Evolutionary conservation across 2,888 invertebrate genomes (phyloP).

Genomic region (Lycocerus yunnanus): DNA sequence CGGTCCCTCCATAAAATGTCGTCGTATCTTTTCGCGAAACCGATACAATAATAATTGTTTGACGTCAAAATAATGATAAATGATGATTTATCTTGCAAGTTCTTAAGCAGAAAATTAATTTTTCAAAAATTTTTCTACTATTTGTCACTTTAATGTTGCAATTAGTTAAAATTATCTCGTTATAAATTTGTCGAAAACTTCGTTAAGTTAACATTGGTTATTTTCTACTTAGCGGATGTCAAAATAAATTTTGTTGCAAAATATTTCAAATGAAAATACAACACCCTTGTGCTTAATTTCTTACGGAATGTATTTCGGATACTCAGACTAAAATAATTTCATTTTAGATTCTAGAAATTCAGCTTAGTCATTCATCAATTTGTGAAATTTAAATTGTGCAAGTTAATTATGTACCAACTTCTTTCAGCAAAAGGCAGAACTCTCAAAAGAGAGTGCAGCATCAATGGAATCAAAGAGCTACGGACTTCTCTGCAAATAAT

Average conservation of each 20-base stretch:
- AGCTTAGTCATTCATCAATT: not conserved
- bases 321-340: not conserved
- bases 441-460: not conserved
- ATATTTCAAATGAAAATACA: not conserved
- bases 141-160: not conserved
- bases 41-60: not conserved
- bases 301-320: not conserved
- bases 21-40: not conserved
- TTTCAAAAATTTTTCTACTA: not conserved
- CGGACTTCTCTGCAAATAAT: not conserved
- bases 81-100: not conserved
- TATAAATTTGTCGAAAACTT: not conserved
- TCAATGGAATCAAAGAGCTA: not conserved
- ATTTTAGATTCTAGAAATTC: not conserved
- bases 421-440: not conserved
- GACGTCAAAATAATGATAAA: not conserved
- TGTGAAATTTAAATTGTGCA: not conserved
- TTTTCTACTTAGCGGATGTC: not conserved
- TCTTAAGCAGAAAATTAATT: not conserved
- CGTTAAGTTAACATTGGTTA: not conserved
- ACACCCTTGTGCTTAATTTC: not conserved
- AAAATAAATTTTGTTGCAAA: not conserved
- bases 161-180: not conserved
- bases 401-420: not conserved
- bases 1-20: not conserved